These are phyloP conservation scores for Mastigias papua DNA, from an alignment of 30 jellyfish, hydroid and myxozoan species.

Conservation along the genomic window DNA sequence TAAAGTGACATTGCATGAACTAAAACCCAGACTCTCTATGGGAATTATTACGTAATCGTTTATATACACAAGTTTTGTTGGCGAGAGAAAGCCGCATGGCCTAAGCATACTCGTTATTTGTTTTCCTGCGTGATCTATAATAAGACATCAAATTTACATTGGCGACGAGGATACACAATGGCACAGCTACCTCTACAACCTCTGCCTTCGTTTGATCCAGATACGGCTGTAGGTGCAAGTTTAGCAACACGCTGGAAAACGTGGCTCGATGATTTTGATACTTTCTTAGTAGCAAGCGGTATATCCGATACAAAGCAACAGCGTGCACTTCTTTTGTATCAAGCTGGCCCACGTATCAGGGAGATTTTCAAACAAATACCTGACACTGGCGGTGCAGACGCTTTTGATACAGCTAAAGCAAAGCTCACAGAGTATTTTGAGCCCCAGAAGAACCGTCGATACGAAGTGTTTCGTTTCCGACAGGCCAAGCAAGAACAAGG, in stretches of 20 bases:
- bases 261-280: slow-evolving; percentile 24
- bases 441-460: slow-evolving; percentile 23
- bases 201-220: slow-evolving; percentile 7
- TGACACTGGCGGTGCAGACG: slow-evolving; percentile 21
- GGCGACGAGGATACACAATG: slow-evolving; percentile 8
- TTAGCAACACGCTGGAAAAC: slow-evolving; percentile 22
- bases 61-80: no score
- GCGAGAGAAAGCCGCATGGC: neutral
- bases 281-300: slow-evolving; percentile 11
- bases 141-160: neutral
- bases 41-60: no score
- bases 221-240: slow-evolving; percentile 10
- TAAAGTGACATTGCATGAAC: no score
- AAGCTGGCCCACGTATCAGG: slow-evolving; percentile 44
- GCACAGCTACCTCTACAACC: neutral
- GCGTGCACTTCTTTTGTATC: slow-evolving; percentile 22
- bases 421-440: slow-evolving; percentile 30
- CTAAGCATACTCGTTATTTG: neutral
- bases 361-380: slow-evolving; percentile 21
- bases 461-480: slow-evolving; percentile 34
- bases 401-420: neutral
- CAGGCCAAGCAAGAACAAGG: slow-evolving; percentile 1
- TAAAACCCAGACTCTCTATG: no score
- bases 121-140: neutral
- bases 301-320: slow-evolving; percentile 4